A percentile compares a stretch with the other conserved stretches of the same genome.
phyloP scores from a whole-genome alignment of 2,113 vertebrate species.

The Lophochroa leadbeateri region DNA sequence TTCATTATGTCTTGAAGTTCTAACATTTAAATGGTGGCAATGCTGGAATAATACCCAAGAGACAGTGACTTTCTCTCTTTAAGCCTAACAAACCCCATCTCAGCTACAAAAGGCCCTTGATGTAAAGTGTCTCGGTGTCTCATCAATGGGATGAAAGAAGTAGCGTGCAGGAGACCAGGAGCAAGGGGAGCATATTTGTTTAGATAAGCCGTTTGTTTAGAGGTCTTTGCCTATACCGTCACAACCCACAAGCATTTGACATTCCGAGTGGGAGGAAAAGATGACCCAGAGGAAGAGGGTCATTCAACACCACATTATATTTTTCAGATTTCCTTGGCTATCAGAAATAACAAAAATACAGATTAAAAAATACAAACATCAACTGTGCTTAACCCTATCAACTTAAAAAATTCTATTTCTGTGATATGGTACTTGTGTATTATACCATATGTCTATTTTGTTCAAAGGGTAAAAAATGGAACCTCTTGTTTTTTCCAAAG shows the following conservation, averaged over 20 bases:
- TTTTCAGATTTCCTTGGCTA: not conserved
- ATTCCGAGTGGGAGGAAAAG: not conserved
- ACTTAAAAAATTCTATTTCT: not conserved
- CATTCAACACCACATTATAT: not conserved
- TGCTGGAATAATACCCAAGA: not conserved
- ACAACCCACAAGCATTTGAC: fast-evolving
- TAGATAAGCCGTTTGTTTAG: not conserved
- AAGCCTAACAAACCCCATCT: not conserved
- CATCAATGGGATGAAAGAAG: not conserved
- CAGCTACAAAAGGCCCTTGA: not conserved
- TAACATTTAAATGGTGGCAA: not conserved
- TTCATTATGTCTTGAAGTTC: not conserved
- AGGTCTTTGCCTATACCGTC: not conserved
- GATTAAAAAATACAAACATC: not conserved
- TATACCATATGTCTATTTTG: not conserved
- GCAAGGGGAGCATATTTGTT: not conserved
- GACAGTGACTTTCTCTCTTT: not conserved
- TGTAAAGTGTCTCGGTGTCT: not conserved
- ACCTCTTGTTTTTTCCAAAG: not conserved
- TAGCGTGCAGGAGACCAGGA: not conserved
- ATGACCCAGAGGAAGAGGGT: not conserved
- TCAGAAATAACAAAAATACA: not conserved
- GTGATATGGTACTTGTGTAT: not conserved
- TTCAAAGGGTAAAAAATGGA: not conserved
- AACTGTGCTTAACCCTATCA: not conserved